Conservation (phyloP, 2,797 vertebrate species). For the Brotogeris chrysoptera region DNA sequence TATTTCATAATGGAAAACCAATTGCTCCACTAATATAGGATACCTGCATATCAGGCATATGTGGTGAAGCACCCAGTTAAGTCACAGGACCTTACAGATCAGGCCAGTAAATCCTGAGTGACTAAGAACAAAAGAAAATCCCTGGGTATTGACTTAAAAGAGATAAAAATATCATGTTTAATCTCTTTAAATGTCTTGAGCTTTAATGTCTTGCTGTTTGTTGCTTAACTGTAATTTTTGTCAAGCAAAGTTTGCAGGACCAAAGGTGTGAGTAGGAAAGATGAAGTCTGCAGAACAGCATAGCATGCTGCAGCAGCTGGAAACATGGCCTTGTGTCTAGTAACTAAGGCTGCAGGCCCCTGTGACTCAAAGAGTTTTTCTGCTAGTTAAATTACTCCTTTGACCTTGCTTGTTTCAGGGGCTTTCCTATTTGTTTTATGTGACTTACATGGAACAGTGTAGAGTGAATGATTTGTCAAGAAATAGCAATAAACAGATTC, state of each 20-base stretch:
- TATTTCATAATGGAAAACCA: conserved; percentile 55
- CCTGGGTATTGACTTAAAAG: not conserved
- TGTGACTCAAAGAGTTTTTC: not conserved
- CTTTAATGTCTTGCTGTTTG: not conserved
- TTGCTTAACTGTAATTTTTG: not conserved
- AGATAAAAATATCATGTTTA: not conserved
- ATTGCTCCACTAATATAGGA: not conserved
- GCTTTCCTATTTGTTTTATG: not conserved
- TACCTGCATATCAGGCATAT: not conserved
- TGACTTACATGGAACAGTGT: not conserved
- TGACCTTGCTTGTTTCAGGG: not conserved
- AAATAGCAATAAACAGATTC: not conserved
- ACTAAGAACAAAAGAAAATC: not conserved
- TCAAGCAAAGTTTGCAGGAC: not conserved
- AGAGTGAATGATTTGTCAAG: not conserved
- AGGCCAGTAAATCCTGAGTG: not conserved
- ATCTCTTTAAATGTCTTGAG: not conserved
- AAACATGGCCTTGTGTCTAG: not conserved
- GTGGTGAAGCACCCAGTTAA: not conserved
- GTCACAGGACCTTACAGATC: not conserved
- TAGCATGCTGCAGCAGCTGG: not conserved
- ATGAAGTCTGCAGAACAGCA: not conserved
- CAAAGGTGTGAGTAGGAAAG: not conserved
- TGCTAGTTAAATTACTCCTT: not conserved
- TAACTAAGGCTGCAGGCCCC: not conserved